These are phyloP conservation scores for Limonius californicus DNA, from an alignment of 1,140 invertebrate species.

Conservation along the genomic window DNA sequence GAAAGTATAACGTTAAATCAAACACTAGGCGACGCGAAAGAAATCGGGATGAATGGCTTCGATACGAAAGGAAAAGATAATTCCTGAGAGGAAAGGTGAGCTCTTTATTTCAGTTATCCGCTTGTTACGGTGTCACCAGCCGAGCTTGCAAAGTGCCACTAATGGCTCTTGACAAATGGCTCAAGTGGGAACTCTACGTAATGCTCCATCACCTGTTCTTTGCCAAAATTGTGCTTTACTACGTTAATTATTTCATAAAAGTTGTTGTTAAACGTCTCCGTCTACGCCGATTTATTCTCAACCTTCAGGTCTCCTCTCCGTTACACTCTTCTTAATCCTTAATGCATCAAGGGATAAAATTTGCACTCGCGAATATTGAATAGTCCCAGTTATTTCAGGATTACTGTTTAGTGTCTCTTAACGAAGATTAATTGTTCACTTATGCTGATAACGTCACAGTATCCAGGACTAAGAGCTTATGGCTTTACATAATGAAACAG, in stretches of 20 bases:
- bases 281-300: not conserved
- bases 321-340: not conserved
- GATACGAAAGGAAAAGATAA: constrained; percentile 28
- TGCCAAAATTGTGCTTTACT: not conserved
- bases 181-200: constrained; percentile 28
- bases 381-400: constrained; percentile 1
- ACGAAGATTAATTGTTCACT: constrained; percentile 9
- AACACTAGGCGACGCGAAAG: constrained; percentile 16
- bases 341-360: constrained; percentile 1
- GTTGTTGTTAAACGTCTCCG: not conserved
- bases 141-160: constrained; percentile 37
- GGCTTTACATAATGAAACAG: constrained; percentile 10
- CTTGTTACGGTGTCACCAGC: constrained; percentile 36
- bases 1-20: constrained; percentile 18
- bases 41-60: constrained; percentile 36
- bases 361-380: not conserved
- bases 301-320: not conserved
- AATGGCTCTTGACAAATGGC: constrained; percentile 40
- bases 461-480: constrained; percentile 6
- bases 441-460: not conserved
- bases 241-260: constrained; percentile 1
- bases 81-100: constrained; percentile 36
- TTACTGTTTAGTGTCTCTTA: not conserved
- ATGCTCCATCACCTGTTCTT: constrained; percentile 3
- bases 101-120: constrained; percentile 42